phyloP scores from a whole-genome alignment of 1,140 invertebrate genomes.

The Hylaeus anthracinus region DNA sequence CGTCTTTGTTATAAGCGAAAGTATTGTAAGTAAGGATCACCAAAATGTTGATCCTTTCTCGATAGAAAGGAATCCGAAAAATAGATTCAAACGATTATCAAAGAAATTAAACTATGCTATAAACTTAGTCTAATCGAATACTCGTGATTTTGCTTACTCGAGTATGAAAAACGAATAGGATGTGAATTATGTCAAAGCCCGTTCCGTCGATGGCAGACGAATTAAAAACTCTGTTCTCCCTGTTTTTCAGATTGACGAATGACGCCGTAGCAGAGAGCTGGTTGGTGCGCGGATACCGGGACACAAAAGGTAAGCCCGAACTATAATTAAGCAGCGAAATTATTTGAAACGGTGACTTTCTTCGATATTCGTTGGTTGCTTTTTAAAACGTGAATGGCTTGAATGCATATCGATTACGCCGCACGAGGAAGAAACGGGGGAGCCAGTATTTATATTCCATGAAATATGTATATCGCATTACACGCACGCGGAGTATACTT shows the following conservation, averaged over 20 bases:
- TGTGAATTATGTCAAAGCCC: background rate
- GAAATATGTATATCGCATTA: constrained; percentile 46
- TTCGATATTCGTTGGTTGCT: background rate
- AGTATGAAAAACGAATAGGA: too few relatives aligned
- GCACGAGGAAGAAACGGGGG: constrained; percentile 22
- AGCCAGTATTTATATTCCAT: constrained; percentile 35
- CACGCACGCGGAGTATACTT: constrained; percentile 8
- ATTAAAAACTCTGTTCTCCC: background rate
- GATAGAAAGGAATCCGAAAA: too few relatives aligned
- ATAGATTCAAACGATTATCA: too few relatives aligned
- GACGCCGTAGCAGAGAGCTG: constrained; percentile 77
- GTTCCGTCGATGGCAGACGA: background rate
- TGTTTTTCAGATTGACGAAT: constrained; percentile 76
- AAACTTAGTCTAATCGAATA: too few relatives aligned
- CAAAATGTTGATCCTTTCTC: too few relatives aligned
- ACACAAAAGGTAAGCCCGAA: constrained; percentile 72
- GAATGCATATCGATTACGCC: constrained; percentile 30
- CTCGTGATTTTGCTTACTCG: too few relatives aligned
- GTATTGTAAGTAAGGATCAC: too few relatives aligned
- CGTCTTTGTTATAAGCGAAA: too few relatives aligned
- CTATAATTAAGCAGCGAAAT: background rate
- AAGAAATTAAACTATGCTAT: too few relatives aligned
- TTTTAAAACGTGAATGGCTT: too few relatives aligned
- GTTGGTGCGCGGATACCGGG: constrained; percentile 74
- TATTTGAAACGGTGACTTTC: background rate